A percentile compares a stretch with the other conserved stretches of the same genome.
Conservation (phyloP, 2,888 invertebrate species). For the Frankliniella fusca region DNA sequence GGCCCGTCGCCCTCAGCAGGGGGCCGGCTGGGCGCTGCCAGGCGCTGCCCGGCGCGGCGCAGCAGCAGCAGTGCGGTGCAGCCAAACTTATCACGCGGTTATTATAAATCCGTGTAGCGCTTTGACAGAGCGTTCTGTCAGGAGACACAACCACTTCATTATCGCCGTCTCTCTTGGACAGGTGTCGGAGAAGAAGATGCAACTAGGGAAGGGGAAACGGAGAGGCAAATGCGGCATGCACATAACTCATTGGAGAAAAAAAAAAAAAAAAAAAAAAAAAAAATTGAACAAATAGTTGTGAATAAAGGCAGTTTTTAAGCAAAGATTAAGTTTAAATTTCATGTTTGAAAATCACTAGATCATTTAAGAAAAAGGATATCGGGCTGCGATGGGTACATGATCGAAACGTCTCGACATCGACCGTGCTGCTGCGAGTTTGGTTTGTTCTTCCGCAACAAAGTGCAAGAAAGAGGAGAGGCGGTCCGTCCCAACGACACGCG, state of each 20-base stretch:
- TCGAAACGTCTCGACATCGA: background rate
- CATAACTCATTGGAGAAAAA: background rate
- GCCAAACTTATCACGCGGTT: slow-evolving; percentile 22
- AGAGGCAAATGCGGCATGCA: no score
- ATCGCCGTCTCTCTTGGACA: background rate
- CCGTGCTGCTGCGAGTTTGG: background rate
- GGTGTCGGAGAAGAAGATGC: no score
- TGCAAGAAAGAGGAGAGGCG: background rate
- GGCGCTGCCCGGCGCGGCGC: background rate
- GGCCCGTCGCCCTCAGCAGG: background rate
- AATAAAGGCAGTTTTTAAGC: no score
- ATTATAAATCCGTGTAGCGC: slow-evolving; percentile 21
- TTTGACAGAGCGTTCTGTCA: background rate
- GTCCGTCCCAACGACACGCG: background rate
- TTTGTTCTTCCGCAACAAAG: slow-evolving; percentile 1
- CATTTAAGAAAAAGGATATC: no score
- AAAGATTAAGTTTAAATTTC: no score
- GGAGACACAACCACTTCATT: background rate
- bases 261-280: background rate
- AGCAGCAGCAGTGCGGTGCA: background rate
- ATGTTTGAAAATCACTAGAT: no score
- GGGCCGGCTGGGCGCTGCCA: background rate
- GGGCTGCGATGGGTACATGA: background rate
- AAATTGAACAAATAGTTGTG: background rate
- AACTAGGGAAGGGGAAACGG: no score